Percentiles rank a stretch among this genome's conserved stretches.
phyloP scores from a whole-genome alignment of 2,113 vertebrate species.

The Anolis carolinensis region DNA sequence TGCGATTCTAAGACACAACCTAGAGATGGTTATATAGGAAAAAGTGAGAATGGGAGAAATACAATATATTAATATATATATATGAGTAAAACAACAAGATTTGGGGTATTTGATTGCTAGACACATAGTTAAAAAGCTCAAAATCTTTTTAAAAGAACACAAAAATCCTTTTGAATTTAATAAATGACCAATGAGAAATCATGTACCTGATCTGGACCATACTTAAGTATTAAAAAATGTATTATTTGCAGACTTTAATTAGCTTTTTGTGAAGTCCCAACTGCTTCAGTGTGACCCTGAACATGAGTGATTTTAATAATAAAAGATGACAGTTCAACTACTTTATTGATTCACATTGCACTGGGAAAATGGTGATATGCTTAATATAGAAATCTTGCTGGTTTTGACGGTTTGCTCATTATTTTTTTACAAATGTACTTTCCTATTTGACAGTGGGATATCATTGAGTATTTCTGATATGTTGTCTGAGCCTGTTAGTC shows the following conservation, averaged over 20 bases:
- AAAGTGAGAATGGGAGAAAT: too few relatives aligned
- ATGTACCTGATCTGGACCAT: too few relatives aligned
- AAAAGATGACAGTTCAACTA: not conserved
- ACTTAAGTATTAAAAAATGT: not conserved
- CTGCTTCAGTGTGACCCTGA: not conserved
- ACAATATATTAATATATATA: too few relatives aligned
- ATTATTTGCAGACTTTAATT: not conserved
- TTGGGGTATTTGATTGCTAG: too few relatives aligned
- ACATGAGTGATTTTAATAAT: not conserved
- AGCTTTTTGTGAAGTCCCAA: not conserved
- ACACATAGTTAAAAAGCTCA: too few relatives aligned
- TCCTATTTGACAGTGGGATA: not conserved
- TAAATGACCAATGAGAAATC: too few relatives aligned
- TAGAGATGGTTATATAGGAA: too few relatives aligned
- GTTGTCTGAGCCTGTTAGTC: not conserved
- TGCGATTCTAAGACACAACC: too few relatives aligned
- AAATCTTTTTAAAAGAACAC: too few relatives aligned
- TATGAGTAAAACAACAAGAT: too few relatives aligned
- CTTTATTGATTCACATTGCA: constrained; percentile 1
- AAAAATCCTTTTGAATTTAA: too few relatives aligned
- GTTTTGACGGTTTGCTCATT: constrained; percentile 5
- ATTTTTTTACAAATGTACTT: not conserved
- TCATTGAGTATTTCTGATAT: not conserved
- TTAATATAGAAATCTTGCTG: constrained; percentile 19
- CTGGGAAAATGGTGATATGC: constrained; percentile 6